These are phyloP conservation scores for Eristalinus aeneus DNA, from an alignment of 2,888 invertebrate genomes.

Conservation along the genomic window DNA sequence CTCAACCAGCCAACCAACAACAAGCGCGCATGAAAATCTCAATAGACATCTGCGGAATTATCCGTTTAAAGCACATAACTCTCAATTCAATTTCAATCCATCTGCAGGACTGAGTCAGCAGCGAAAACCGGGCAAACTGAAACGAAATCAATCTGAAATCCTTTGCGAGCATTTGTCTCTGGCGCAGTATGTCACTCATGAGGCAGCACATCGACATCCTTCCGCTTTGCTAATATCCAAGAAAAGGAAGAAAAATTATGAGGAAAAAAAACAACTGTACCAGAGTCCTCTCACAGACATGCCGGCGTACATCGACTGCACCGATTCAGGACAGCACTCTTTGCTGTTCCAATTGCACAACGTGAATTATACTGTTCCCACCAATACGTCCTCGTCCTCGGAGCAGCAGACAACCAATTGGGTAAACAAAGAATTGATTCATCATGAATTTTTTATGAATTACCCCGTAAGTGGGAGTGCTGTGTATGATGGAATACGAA, in stretches of 20 bases:
- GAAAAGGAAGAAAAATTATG: not conserved
- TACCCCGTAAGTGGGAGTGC: not conserved
- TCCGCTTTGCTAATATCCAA: not conserved
- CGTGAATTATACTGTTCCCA: not conserved
- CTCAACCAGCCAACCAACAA: too few relatives aligned
- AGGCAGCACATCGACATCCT: not conserved
- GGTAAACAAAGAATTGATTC: slow-evolving; percentile 33
- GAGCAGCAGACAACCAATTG: not conserved
- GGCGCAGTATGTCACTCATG: not conserved
- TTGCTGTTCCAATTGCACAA: slow-evolving; percentile 30
- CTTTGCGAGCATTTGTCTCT: not conserved
- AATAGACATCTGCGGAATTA: not conserved
- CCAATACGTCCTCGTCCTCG: not conserved
- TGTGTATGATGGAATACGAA: not conserved
- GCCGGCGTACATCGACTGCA: not conserved
- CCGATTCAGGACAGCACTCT: not conserved
- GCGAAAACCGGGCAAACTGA: not conserved
- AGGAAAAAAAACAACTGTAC: not conserved
- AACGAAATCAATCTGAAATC: not conserved
- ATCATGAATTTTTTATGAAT: slow-evolving; percentile 33
- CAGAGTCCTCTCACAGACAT: not conserved
- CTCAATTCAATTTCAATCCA: not conserved
- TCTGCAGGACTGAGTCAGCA: not conserved
- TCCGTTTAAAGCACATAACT: not conserved
- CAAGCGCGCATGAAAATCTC: not conserved